Conservation (phyloP, 2,797 vertebrate genomes). For the Xerus rutilus region DNA sequence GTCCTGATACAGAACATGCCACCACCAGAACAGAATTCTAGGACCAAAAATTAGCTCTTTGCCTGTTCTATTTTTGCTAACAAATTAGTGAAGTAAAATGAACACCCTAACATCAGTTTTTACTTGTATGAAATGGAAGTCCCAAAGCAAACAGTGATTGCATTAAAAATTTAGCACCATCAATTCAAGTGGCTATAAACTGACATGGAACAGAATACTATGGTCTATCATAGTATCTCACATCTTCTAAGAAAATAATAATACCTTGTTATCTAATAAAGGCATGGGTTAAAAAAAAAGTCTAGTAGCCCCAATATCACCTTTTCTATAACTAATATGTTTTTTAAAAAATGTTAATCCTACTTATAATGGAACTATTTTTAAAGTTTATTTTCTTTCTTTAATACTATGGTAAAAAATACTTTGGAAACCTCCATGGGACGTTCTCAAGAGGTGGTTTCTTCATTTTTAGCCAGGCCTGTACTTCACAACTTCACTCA, state of each 20-base stretch:
- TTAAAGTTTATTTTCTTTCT: slow-evolving; percentile 24
- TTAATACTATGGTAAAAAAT: slow-evolving; percentile 38
- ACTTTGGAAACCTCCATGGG: slow-evolving; percentile 36
- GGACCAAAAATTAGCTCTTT: background rate
- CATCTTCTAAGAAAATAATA: background rate
- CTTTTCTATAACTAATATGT: slow-evolving; percentile 24
- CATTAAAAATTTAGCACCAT: background rate
- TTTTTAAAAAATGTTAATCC: background rate
- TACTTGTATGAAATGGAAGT: background rate
- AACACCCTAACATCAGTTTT: background rate
- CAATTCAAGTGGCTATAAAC: slow-evolving; percentile 8
- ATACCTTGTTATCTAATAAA: slow-evolving; percentile 8
- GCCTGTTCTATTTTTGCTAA: background rate
- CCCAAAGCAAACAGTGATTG: slow-evolving; percentile 5
- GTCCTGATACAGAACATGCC: background rate
- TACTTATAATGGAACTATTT: background rate
- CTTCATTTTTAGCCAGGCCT: background rate
- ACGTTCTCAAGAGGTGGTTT: background rate
- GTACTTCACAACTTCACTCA: background rate
- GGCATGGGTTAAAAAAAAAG: background rate
- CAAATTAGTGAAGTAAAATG: background rate
- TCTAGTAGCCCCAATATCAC: background rate
- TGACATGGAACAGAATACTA: background rate
- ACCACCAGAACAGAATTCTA: background rate
- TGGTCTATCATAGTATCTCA: background rate